Base-by-base conservation (phyloP, 2,113 vertebrate genomes). In the Microcebus ravelobensis region DNA sequence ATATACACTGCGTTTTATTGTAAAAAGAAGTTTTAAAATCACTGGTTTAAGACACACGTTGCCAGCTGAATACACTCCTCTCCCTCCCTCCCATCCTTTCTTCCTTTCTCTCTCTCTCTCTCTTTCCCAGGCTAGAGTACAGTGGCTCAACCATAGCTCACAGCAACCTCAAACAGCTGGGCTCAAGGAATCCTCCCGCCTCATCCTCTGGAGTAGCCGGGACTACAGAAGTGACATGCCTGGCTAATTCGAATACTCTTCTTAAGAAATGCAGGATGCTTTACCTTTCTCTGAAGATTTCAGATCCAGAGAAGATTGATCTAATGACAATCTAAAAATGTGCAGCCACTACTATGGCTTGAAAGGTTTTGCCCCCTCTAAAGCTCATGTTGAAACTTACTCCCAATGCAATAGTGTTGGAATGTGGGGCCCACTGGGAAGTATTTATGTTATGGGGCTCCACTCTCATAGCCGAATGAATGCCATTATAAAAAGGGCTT, bases 381-480 rank as follows among this genome's bases (percentile, higher is more conserved):
- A 67, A 68, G 48, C 8, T 36, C 79, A 21, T 1, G 6, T 57
- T 48, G 25, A 57, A 79, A 59, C 14, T 25, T 20, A 50, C 59
- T 39, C 57, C 4, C 18, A 55, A 2, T 11, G 31, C 70, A 25
- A 2, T 0, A 9, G 42, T 27, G 15, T 7, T 29, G 6, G 13
- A 42, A 39, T 4, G 17, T n/a, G 13, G 36, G 29, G 36, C 20
- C 77, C 45, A 4, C 50, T 5, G 27, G 20, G 27, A 76, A 20
- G 18, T 55, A 15, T 11, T 31, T n/a, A 39, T 61, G 36, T 71
- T 3, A 5, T 25, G 36, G 36, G 21, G n/a, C 36, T 71, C 0
- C 23, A 39, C 70, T 25, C 42, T 27, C 4, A 4, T 12, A 42
- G 21, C 11, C 17, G n/a, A 31, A 31, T 7, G 5, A 29, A 31